Evolutionary conservation across 2,113 vertebrate species (phyloP).

Genomic region (Limanda limanda): DNA sequence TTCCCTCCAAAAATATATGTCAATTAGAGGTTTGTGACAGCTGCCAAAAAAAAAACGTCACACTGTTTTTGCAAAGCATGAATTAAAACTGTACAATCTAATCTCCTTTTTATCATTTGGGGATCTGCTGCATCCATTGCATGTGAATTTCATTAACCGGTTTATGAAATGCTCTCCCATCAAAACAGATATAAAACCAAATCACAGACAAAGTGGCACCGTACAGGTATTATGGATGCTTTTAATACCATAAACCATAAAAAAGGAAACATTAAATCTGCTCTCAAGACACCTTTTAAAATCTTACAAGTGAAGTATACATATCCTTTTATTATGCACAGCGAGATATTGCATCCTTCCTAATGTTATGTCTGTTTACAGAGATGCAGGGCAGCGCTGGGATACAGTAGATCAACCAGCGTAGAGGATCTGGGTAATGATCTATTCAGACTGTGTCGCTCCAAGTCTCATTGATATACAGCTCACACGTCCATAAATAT

Average conservation of each 20-base stretch:
- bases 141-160: constrained; percentile 27
- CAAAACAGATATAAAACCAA: constrained; percentile 43
- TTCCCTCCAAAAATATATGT: constrained; percentile 29
- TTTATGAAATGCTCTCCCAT: constrained; percentile 21
- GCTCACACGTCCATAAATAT: constrained; percentile 65
- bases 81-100: constrained; percentile 32
- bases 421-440: constrained; percentile 38
- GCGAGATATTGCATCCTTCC: constrained; percentile 14
- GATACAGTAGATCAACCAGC: constrained; percentile 28
- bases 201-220: constrained; percentile 50
- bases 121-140: constrained; percentile 29
- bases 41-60: constrained; percentile 1
- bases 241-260: constrained; percentile 59
- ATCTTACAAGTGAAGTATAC: constrained; percentile 4
- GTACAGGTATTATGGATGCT: constrained; percentile 37
- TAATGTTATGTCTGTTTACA: constrained; percentile 48
- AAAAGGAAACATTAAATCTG: constrained; percentile 47
- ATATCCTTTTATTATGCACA: constrained; percentile 14
- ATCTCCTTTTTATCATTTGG: constrained; percentile 8
- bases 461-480: constrained; percentile 59
- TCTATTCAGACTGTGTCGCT: constrained; percentile 50
- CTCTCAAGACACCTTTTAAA: constrained; percentile 49
- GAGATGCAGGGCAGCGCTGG: constrained; percentile 15
- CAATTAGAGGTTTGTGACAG: constrained; percentile 31
- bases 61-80: constrained; percentile 20